phyloP scores from a whole-genome alignment of 2,113 vertebrate species.

The Opisthocomus hoazin region DNA sequence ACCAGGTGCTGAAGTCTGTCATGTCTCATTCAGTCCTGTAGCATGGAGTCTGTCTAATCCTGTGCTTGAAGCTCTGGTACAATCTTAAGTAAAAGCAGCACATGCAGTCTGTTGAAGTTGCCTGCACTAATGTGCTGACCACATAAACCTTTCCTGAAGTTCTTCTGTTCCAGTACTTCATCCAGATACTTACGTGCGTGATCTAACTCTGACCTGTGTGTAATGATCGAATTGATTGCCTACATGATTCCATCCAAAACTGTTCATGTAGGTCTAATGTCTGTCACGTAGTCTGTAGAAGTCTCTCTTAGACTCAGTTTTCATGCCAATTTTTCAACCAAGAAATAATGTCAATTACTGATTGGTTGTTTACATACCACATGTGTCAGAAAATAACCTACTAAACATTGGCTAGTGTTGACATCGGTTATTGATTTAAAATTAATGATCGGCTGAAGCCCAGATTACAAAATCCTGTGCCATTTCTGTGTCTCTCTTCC shows the following conservation, averaged over 20 bases:
- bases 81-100: background rate
- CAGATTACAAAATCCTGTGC: background rate
- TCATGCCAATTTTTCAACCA: background rate
- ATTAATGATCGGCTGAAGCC: background rate
- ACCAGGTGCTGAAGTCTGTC: background rate
- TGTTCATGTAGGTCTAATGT: background rate
- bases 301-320: background rate
- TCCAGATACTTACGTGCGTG: background rate
- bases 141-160: background rate
- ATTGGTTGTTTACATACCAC: background rate
- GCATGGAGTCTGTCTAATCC: background rate
- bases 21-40: background rate
- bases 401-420: background rate
- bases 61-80: background rate
- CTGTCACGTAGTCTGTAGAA: background rate
- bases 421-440: background rate
- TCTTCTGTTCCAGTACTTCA: background rate
- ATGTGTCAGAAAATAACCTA: background rate
- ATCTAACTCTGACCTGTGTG: background rate
- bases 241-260: background rate
- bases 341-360: background rate
- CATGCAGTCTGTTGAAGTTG: background rate
- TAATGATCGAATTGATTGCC: background rate
- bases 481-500: background rate
- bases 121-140: background rate